Base-by-base conservation (phyloP, 2,888 invertebrate species). In the Trissolcus japonicus region DNA sequence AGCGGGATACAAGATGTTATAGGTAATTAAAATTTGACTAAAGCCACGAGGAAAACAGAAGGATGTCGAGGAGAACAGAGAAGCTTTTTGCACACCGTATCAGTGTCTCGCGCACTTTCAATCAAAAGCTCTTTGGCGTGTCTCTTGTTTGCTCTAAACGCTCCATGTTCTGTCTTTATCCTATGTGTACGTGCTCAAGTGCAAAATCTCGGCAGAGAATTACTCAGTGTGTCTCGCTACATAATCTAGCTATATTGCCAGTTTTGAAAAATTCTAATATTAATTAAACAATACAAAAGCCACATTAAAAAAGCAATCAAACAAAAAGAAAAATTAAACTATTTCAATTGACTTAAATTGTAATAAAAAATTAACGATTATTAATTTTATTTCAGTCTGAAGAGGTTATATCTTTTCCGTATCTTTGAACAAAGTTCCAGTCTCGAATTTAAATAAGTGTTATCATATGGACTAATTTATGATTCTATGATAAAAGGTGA, bases 381-480 rank as follows among this genome's bases (percentile, higher is more conserved):
- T 4, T 25, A 25, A 25, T 25, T 6, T 25, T 35, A 35, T 35
- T 35, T 35, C 7, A 7, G 29, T 29, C 11, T 29, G 29, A 7
- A 11, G 1, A 11, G 35, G 0, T 35, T 35, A 9, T 35, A 11
- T 35, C 35, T 11, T 35, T 35, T 7, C 35, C 9, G 35, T 35
- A 35, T 35, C 35, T 35, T 35, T 35, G 35, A 9, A 35, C 35
- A 1, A 9, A 35, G 9, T 35, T 35, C 35, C 11, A 35, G 35
- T 1, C 35, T 35, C 11, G 35, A 35, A 35, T 35, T 35, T 35
- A 11, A 35, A 35, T 35, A 35, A 54, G 25, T 29, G 54, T 54
- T 54, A 54, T 59, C 59, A 21, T 69, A 41, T 46, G 54, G 53
- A 61, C 54, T 43, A 69, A 69, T 62, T 48, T 62, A 55, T 56